Evolutionary conservation across 1,140 invertebrate genomes (phyloP).

Genomic region (Drosophila sproati): DNA sequence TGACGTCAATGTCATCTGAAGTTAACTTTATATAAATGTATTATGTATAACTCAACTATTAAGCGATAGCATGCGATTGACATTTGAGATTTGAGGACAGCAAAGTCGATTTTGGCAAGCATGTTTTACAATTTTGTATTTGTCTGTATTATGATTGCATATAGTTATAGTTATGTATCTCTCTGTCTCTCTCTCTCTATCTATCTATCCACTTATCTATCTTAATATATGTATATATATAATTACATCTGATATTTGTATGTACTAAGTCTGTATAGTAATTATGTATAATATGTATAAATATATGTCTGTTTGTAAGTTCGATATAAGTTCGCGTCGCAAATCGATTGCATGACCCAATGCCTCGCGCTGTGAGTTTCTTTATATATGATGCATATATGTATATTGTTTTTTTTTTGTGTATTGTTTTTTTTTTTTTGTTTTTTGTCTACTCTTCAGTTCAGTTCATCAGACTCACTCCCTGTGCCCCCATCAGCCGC

Average conservation of each 20-base stretch:
- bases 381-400: not conserved
- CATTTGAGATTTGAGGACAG: slow-evolving; percentile 16
- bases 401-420: not conserved
- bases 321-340: slow-evolving; percentile 51
- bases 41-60: slow-evolving; percentile 9
- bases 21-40: not conserved
- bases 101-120: slow-evolving; percentile 41
- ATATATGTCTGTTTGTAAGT: slow-evolving; percentile 46
- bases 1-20: slow-evolving; percentile 2
- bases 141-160: not conserved
- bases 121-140: slow-evolving; percentile 30
- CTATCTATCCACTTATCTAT: too few relatives aligned
- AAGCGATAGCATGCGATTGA: slow-evolving; percentile 52
- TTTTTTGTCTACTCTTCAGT: too few relatives aligned
- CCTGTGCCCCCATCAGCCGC: not conserved
- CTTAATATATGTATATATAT: slow-evolving; percentile 6
- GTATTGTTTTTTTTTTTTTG: not conserved
- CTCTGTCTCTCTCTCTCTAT: not conserved
- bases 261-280: slow-evolving; percentile 1
- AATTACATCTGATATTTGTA: not conserved
- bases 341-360: slow-evolving; percentile 31
- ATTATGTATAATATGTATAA: not conserved
- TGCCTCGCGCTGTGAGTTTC: slow-evolving; percentile 32
- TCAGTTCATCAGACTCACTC: slow-evolving; percentile 10
- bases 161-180: slow-evolving; percentile 13